Evolutionary conservation across 2,888 invertebrate species (phyloP), one percentile per base, ranked within the genome.

Genomic region (Shargacucullia verbasci): DNA sequence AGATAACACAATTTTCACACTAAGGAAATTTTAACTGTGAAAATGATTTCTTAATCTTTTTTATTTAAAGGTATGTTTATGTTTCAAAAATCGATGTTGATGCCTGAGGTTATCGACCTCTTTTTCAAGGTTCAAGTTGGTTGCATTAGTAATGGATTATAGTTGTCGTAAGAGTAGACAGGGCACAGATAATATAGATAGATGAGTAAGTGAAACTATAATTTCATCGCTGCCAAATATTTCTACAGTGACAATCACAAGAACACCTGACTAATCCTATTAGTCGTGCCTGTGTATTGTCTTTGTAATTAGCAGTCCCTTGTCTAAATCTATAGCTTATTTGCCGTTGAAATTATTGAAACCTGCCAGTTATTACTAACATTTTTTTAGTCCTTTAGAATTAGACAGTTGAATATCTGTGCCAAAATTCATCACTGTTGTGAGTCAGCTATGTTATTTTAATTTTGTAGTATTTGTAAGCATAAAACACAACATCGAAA

Each of bases 211-310:
- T 41, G 34, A 40, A 57, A 43, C 54, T 43, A 61, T 37, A 40
- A 69, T 55, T 64, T 10, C 13, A 39, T 15, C 8, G 45, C 27
- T 70, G 66, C 61, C 61, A 66, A 70, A 71, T 55, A 37, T 56
- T 61, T 58, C 38, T 53, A n/a, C 45, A 52, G 44, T 65, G 47
- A 68, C 39, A 54, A 37, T 41, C 33, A 25, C 56, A 47, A 31
- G 13, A 61, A 41, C 48, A 55, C 27, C 44, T 64, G 46, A 56
- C 49, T 64, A 43, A 69, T 69, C 20, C 33, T 45, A 59, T 68
- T 55, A 57, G 20, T 45, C 13, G 27, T 48, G 52, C 34, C 20
- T 37, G 43, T 37, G 2, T 20, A 2, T 45, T 11, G 8, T 27
- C 14, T 46, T 6, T 37, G 14, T 8, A 38, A 20, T 14, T 44